Conservation (phyloP, 2,888 invertebrate genomes). For the Hydrotaea diabolus region DNA sequence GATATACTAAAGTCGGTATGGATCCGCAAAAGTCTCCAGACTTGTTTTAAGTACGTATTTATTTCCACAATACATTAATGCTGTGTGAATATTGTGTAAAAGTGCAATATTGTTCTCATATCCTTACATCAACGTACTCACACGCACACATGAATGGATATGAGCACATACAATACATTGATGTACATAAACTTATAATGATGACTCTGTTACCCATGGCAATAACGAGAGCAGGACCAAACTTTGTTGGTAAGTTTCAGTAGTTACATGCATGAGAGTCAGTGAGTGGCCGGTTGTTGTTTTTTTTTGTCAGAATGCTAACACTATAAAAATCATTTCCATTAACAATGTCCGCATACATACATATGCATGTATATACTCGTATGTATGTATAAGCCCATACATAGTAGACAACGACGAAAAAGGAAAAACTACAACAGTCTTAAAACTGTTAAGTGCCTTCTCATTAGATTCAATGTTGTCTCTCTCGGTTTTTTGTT, state of each 20-base stretch:
- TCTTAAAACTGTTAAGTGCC: constrained; percentile 78
- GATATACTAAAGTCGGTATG: too few species aligned
- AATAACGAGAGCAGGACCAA: constrained; percentile 35
- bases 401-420: neutral
- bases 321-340: constrained; percentile 25
- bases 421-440: constrained; percentile 48
- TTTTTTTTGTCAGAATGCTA: neutral
- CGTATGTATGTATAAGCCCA: neutral
- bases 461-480: constrained; percentile 78
- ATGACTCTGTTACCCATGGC: constrained; percentile 48
- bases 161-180: neutral
- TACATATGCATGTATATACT: neutral
- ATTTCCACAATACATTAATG: constrained; percentile 38
- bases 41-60: constrained; percentile 26
- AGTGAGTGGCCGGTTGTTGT: neutral
- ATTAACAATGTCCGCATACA: constrained; percentile 42
- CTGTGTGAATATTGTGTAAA: constrained; percentile 39
- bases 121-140: constrained; percentile 18
- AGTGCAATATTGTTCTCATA: constrained; percentile 29
- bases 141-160: neutral
- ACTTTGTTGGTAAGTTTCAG: constrained; percentile 17
- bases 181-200: constrained; percentile 34
- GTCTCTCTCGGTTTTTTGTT: constrained; percentile 61
- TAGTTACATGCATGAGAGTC: neutral
- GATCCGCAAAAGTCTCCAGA: neutral